Base-by-base conservation (phyloP, 2,888 invertebrate genomes). In the Tetanocera ferruginea region DNA sequence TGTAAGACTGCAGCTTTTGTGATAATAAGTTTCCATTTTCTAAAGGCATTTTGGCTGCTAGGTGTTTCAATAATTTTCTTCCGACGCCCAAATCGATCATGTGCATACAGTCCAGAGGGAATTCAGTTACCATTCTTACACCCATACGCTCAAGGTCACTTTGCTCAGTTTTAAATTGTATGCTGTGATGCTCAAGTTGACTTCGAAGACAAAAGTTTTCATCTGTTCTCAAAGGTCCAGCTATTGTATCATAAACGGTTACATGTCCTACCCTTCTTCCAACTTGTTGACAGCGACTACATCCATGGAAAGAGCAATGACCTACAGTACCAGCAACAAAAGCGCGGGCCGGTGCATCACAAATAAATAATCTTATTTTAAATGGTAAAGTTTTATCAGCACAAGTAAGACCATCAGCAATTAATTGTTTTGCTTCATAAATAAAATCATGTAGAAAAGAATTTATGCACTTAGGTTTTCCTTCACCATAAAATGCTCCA, bases 361-460 rank as follows among this genome's bases (percentile, higher is more conserved):
- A 75, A 75, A 75, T 51, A 74, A 74, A 64, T 19, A 17, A 64
- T 69, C 69, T 69, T 1, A 76, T 76, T n/a, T 4, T 57, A 76
- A 70, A 70, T 37, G 25, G 6, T 9, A 71, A 64, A 25, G 64
- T 62, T 62, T 76, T 69, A 57, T 23, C 76, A 62, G 11, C 43
- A 31, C 31, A 70, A 43, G 3, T 23, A 51, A 76, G 23, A 19
- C 76, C 70, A 62, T 76, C 55, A 76, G 76, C 19, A 70, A 60
- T 62, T 51, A 70, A 71, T 62, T 70, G 62, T 49, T 76, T 76
- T 49, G 70, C 70, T 76, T 70, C 76, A 62, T 70, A 49, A 62
- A 70, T 76, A 70, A 76, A 76, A 76, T 76, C 62, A 28, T 76
- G 76, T 70, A 76, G 51, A 70, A 70, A 76, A 11, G 70, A 43